Conservation (phyloP, 2,888 invertebrate species). For the Heliconius sara region DNA sequence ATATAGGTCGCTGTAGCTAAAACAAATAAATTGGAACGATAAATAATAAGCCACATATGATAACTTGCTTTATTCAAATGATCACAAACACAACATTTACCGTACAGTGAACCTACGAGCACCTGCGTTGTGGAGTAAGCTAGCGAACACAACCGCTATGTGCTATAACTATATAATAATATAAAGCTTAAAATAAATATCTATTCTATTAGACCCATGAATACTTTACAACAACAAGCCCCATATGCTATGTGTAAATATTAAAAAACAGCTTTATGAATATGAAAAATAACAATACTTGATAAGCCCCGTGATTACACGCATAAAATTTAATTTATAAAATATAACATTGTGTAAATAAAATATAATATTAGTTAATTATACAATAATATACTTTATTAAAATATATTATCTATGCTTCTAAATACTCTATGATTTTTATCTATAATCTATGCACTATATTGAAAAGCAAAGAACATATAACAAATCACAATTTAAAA, state of each 20-base stretch:
- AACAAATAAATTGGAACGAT: slow-evolving; percentile 21
- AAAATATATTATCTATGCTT: slow-evolving; percentile 21
- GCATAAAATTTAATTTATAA: not conserved
- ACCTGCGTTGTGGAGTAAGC: not conserved
- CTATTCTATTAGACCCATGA: not conserved
- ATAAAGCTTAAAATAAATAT: not conserved
- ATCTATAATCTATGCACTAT: slow-evolving; percentile 11
- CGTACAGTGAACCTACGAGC: not conserved
- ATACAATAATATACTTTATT: slow-evolving; percentile 41
- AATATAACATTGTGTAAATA: slow-evolving; percentile 19
- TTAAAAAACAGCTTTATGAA: slow-evolving; percentile 2
- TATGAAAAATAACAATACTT: slow-evolving; percentile 19
- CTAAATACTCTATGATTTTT: slow-evolving; percentile 2
- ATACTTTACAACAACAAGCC: not conserved
- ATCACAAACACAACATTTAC: slow-evolving; percentile 32
- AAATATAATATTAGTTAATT: slow-evolving; percentile 8
- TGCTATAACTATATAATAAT: not conserved
- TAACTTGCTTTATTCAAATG: slow-evolving; percentile 55
- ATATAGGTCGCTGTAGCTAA: slow-evolving; percentile 43
- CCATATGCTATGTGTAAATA: not conserved
- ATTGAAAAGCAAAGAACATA: slow-evolving; percentile 46
- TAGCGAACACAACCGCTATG: not conserved
- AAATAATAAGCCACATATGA: slow-evolving; percentile 50
- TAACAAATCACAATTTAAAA: slow-evolving; percentile 51
- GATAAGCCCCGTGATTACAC: slow-evolving; percentile 13